Evolutionary conservation across 2,797 vertebrate species (phyloP).

Genomic region (Spheniscus humboldti): DNA sequence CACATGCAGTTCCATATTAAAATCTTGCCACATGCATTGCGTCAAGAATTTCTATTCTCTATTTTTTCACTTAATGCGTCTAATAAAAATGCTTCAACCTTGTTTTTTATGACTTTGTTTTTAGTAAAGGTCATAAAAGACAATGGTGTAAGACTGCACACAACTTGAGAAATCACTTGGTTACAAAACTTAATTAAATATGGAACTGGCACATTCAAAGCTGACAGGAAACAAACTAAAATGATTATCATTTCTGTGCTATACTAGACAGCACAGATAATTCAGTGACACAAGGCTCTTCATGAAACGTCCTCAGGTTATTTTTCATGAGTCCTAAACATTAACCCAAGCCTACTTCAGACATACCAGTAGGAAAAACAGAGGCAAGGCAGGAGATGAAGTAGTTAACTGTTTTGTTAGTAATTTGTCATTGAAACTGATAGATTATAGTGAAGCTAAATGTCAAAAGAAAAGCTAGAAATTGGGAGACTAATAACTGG

Average conservation of each 20-base stretch:
- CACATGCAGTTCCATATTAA: not conserved
- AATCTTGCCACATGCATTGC: not conserved
- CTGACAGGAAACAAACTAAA: constrained; percentile 10
- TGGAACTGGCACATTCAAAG: constrained; percentile 12
- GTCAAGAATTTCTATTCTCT: not conserved
- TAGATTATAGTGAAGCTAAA: not conserved
- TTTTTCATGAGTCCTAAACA: not conserved
- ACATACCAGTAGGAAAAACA: not conserved
- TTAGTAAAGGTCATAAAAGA: not conserved
- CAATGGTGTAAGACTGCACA: constrained; percentile 8
- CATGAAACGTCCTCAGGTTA: not conserved
- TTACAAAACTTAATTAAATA: constrained; percentile 59
- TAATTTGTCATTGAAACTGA: not conserved
- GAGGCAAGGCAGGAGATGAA: not conserved
- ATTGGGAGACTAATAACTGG: not conserved
- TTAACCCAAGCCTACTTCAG: not conserved
- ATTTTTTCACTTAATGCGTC: not conserved
- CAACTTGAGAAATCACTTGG: constrained; percentile 45
- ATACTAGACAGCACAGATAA: not conserved
- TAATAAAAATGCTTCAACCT: not conserved
- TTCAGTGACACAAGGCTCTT: not conserved
- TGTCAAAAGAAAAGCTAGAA: constrained; percentile 18
- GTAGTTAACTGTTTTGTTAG: not conserved
- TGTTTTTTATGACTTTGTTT: constrained; percentile 4
- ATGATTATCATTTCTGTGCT: not conserved